Percentiles rank a stretch among this genome's conserved stretches.
Evolutionary conservation across 2,797 vertebrate species (phyloP).

Genomic region (Coccyzus lansbergi): DNA sequence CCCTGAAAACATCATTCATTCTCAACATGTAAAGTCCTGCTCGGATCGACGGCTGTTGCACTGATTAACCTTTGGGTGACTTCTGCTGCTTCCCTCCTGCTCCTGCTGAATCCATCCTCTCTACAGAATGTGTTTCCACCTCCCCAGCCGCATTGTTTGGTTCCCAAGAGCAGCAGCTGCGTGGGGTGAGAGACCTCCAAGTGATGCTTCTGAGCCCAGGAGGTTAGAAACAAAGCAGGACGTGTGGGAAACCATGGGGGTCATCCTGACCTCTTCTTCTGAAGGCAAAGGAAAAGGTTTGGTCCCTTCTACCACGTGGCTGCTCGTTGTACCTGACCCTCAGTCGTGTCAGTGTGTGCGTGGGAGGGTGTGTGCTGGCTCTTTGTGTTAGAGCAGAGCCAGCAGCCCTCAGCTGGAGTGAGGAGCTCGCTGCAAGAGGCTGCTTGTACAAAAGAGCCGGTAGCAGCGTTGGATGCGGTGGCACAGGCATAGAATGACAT

Average conservation of each 20-base stretch:
- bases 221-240: rapidly evolving
- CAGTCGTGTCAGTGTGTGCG: rapidly evolving
- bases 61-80: not conserved
- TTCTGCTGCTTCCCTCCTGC: not conserved
- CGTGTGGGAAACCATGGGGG: rapidly evolving
- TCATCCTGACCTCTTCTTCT: not conserved
- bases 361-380: not conserved
- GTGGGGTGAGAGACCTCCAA: not conserved
- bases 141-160: not conserved
- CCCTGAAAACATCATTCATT: not conserved
- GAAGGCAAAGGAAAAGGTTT: not conserved
- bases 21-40: not conserved
- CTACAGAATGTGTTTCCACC: not conserved
- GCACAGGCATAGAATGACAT: not conserved
- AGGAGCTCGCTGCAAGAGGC: too few relatives aligned
- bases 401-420: too few relatives aligned
- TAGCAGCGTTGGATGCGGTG: not conserved
- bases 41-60: not conserved
- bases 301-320: rapidly evolving
- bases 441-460: not conserved
- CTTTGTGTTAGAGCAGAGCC: not conserved
- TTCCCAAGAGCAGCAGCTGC: not conserved
- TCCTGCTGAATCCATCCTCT: not conserved
- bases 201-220: rapidly evolving
- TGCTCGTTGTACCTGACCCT: rapidly evolving